phyloP scores from a whole-genome alignment of 2,797 vertebrate species.

The Helarctos malayanus region DNA sequence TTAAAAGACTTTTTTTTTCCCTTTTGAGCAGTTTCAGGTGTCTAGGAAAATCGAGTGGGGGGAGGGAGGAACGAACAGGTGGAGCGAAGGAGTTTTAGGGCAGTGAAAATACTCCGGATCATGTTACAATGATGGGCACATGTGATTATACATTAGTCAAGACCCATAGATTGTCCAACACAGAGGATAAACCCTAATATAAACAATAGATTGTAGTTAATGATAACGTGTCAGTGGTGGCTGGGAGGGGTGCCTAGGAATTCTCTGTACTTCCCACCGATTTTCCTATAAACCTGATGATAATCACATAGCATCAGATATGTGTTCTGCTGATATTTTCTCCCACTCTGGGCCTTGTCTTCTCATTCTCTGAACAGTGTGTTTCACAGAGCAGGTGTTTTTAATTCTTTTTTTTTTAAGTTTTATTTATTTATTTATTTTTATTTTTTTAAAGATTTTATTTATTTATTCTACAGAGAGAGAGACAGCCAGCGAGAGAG shows the following conservation, averaged over 20 bases:
- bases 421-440: too few relatives aligned
- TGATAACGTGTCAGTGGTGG: background rate
- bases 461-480: too few relatives aligned
- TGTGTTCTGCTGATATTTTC: background rate
- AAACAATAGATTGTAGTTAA: background rate
- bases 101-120: background rate
- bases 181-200: background rate
- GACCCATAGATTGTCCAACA: background rate
- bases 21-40: background rate
- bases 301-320: background rate
- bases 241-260: background rate
- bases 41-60: background rate
- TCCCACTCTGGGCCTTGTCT: background rate
- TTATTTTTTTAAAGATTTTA: too few relatives aligned
- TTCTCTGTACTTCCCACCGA: background rate
- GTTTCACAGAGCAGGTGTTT: background rate
- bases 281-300: background rate
- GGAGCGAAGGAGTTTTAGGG: background rate
- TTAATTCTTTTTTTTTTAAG: background rate
- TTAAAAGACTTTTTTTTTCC: background rate
- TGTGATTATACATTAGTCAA: background rate
- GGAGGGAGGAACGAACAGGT: background rate
- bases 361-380: background rate
- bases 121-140: background rate
- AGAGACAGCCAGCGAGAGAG: too few relatives aligned